Percentiles rank a stretch among this genome's conserved stretches.
phyloP scores from a whole-genome alignment of 2,113 vertebrate species.

The Lophius piscatorius region DNA sequence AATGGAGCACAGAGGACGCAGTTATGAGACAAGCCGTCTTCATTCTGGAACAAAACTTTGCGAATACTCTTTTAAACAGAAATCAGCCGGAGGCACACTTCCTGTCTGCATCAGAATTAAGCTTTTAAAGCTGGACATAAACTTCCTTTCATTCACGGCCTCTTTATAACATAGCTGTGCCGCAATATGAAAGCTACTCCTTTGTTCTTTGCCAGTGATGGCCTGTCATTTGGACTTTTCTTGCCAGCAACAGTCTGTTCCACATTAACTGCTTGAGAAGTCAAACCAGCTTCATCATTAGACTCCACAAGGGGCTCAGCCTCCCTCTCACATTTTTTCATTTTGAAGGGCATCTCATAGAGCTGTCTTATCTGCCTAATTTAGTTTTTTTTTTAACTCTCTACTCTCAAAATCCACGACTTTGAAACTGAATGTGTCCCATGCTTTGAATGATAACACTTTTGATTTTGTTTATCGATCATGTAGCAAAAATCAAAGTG shows the following conservation, averaged over 20 bases:
- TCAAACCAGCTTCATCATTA: constrained; percentile 73
- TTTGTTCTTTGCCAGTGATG: constrained; percentile 58
- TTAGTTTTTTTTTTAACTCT: not conserved
- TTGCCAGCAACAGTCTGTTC: constrained; percentile 67
- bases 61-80: not conserved
- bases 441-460: not conserved
- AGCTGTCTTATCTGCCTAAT: not conserved
- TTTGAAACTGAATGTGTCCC: not conserved
- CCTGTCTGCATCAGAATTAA: constrained; percentile 12
- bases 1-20: constrained; percentile 13
- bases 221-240: constrained; percentile 58
- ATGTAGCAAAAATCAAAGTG: too few species aligned
- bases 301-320: constrained; percentile 38
- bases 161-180: constrained; percentile 10
- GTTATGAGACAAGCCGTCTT: constrained; percentile 6
- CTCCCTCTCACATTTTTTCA: constrained; percentile 21
- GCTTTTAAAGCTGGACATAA: constrained; percentile 12
- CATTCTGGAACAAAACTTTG: constrained; percentile 12
- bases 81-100: not conserved
- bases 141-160: constrained; percentile 21
- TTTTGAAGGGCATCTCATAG: constrained; percentile 16
- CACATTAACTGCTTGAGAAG: constrained; percentile 67
- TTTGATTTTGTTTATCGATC: not conserved
- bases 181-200: constrained; percentile 28
- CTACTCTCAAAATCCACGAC: not conserved